Base-by-base conservation (phyloP, 1,140 invertebrate species). In the Colletes gigas region DNA sequence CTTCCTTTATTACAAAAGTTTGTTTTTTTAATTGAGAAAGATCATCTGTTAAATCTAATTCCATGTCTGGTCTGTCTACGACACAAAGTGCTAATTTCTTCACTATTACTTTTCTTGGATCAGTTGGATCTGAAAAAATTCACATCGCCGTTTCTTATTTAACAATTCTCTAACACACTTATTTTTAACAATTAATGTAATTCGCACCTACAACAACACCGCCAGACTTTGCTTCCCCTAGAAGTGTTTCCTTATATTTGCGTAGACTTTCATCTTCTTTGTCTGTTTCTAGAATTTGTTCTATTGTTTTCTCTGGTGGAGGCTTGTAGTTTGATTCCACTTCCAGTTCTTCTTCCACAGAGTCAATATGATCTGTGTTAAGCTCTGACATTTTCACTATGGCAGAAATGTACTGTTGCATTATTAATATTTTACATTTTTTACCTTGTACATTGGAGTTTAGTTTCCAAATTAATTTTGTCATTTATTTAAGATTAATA, bases 241-340 rank as follows among this genome's bases (percentile, higher is more conserved):
- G 92, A n/a, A 99, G 93, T 3, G 96, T 96, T 93, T 99, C 97
- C 92, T 99, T 99, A 91, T 99, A 99, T 90, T 99, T 98, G 74
- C 96, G 93, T 66, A 99, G 94, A 92, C 98, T 99, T 92, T 99
- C 98, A 94, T 99, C 99, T 86, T 99, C 98, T 89, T 98, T 96
- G 93, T 99, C 99, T 3, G 97, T 95, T 63, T 97, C 96, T 67
- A 99, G 92, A 79, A 99, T 98, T 93, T 99, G 98, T 85, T 98
- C 96, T 74, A 99, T 96, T 0, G 96, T 96, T 92, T 99, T 99
- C 91, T 99, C 96, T 72, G 98, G 98, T 12, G 99, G 99, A 74
- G 98, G 97, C 92, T 97, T 98, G 93, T 99, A 99, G 52, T 95
- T 96, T 4, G 95, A 94, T 85, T 97, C 97, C 63, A 96, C 95